Evolutionary conservation across 2,888 invertebrate species (phyloP), one percentile per base, ranked within the genome.

Genomic region (Choristoneura rosaceana): DNA sequence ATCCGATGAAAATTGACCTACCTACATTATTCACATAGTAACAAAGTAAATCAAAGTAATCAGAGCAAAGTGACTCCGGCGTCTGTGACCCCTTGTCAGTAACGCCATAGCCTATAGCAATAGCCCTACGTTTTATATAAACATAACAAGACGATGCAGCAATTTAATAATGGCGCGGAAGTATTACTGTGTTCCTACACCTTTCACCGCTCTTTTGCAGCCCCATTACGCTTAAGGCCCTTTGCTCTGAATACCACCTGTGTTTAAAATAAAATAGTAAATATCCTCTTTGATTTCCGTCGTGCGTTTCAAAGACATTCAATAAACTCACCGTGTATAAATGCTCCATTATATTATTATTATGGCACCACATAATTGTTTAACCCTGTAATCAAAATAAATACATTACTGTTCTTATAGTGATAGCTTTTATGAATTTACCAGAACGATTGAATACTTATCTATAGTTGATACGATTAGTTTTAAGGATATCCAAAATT

Each of bases 401-500:
- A 17, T 55, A 55, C 17, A 17, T 55, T 25, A 55, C 25, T 55
- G 55, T 55, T 55, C 55, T 55, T 17, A 55, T 55, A 55, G 55
- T 25, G 52, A 52, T 52, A 52, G 25, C 55, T 12, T 55, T 25
- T 55, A 55, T 25, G 25, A 55, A 55, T 55, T 55, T 55, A 55
- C 55, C 55, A 55, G 55, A 55, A 55, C 25, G 55, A 25, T 55
- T 25, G 25, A 55, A 25, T 55, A 25, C 10, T 55, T 68, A 67
- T 68, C 60, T 52, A 63, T 68, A 69, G 59, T 52, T 58, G 45
- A 73, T 67, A 70, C 62, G 63, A 70, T 62, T 73, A 71, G 65
- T 65, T 45, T 55, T 77, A 75, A 70, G 74, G 63, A 73, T 70
- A 75, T 70, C 64, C 70, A 75, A 81, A 78, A 79, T 77, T 87